Conservation (phyloP, 2,797 vertebrate species). For the Cossypha polioptera region DNA sequence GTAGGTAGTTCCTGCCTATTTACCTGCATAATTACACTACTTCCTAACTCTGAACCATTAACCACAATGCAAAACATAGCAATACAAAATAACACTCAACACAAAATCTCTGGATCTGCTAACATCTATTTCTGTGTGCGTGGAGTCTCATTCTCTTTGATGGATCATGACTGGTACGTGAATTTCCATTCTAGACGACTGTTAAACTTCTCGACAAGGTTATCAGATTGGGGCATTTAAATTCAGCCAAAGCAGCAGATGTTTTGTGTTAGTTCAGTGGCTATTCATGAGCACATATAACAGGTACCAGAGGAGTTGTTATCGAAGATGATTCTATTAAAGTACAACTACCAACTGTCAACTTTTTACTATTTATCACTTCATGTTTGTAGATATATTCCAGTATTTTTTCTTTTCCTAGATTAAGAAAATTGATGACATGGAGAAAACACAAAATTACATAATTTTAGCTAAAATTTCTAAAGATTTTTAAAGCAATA, state of each 20-base stretch:
- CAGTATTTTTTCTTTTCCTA: conserved; percentile 19
- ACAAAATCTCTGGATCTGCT: not conserved
- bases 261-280: conserved; percentile 23
- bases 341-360: conserved; percentile 36
- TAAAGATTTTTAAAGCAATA: not conserved
- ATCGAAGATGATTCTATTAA: conserved; percentile 38
- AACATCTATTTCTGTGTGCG: not conserved
- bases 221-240: conserved; percentile 1
- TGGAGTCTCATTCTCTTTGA: not conserved
- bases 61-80: not conserved
- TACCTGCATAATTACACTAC: not conserved
- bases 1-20: not conserved
- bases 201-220: not conserved
- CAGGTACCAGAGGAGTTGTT: conserved; percentile 42
- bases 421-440: not conserved
- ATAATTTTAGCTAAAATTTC: not conserved
- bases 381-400: not conserved
- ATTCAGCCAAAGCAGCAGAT: conserved; percentile 34
- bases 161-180: not conserved
- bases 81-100: not conserved
- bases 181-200: not conserved
- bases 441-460: not conserved
- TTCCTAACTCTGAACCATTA: not conserved
- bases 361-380: conserved; percentile 39
- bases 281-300: conserved; percentile 37